Conservation (phyloP, 2,888 invertebrate species). For the Cancer borealis region DNA sequence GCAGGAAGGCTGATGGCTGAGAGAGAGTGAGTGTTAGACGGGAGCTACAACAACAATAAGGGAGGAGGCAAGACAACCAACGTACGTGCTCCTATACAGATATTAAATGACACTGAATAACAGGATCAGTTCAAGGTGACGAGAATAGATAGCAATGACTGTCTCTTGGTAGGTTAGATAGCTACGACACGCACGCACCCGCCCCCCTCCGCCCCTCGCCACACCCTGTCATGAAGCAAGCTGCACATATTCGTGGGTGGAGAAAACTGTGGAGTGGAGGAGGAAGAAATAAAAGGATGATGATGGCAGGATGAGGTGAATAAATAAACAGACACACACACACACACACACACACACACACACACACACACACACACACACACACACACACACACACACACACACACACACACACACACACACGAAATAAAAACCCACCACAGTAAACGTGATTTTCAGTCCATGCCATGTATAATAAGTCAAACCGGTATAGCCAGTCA, state of each 20-base stretch:
- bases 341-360: constrained; percentile 20
- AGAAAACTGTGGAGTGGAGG: not conserved
- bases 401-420: not conserved
- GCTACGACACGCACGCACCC: too few relatives aligned
- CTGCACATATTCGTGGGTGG: not conserved
- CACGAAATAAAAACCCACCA: too few relatives aligned
- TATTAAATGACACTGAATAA: too few relatives aligned
- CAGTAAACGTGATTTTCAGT: not conserved
- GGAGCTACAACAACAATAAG: too few relatives aligned
- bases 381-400: not conserved
- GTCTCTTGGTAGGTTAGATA: too few relatives aligned
- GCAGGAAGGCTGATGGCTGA: too few relatives aligned
- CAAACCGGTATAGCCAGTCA: not conserved
- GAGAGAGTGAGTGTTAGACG: too few relatives aligned
- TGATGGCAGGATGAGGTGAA: not conserved
- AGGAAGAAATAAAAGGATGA: not conserved
- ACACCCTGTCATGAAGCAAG: not conserved
- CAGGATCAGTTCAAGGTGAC: too few relatives aligned
- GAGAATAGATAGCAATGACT: too few relatives aligned
- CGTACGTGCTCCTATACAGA: too few relatives aligned
- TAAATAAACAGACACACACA: not conserved
- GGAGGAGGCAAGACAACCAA: too few relatives aligned
- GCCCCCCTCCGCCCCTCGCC: too few relatives aligned
- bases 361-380: not conserved
- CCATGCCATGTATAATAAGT: not conserved